Conservation (phyloP, 2,113 vertebrate genomes). For the Copsychus sechellarum region DNA sequence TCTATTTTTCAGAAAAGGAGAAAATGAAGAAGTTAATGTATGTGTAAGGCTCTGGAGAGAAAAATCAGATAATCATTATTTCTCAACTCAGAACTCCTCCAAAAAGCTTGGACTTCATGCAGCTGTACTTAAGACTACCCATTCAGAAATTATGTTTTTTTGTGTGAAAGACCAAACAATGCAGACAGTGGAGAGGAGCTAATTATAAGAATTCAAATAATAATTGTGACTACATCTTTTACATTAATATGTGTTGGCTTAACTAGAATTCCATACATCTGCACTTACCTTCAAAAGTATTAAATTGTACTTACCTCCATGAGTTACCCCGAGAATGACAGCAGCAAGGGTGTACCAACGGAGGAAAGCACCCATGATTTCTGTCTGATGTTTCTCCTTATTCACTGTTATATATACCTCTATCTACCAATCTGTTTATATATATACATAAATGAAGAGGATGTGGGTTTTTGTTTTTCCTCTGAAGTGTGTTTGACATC, state of each 20-base stretch:
- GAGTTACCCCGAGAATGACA: slow-evolving; percentile 38
- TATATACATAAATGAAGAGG: slow-evolving; percentile 7
- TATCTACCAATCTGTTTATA: background rate
- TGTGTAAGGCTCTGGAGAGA: background rate
- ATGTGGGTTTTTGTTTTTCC: slow-evolving; percentile 62
- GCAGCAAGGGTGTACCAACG: background rate
- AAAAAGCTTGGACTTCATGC: background rate
- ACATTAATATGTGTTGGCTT: background rate
- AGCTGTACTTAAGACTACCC: background rate
- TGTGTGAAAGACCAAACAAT: background rate
- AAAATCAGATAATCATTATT: background rate
- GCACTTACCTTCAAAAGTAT: background rate
- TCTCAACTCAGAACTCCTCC: background rate
- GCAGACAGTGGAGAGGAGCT: background rate
- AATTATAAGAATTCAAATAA: background rate
- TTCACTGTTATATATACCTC: background rate
- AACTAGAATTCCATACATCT: background rate
- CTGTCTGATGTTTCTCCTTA: background rate
- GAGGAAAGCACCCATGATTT: slow-evolving; percentile 41
- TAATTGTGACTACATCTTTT: background rate
- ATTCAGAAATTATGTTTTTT: background rate
- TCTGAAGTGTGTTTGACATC: background rate
- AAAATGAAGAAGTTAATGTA: background rate
- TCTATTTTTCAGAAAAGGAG: background rate
- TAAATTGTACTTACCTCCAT: slow-evolving; percentile 59